Evolutionary conservation across 2,888 invertebrate species (phyloP).

Genomic region (Actias luna): DNA sequence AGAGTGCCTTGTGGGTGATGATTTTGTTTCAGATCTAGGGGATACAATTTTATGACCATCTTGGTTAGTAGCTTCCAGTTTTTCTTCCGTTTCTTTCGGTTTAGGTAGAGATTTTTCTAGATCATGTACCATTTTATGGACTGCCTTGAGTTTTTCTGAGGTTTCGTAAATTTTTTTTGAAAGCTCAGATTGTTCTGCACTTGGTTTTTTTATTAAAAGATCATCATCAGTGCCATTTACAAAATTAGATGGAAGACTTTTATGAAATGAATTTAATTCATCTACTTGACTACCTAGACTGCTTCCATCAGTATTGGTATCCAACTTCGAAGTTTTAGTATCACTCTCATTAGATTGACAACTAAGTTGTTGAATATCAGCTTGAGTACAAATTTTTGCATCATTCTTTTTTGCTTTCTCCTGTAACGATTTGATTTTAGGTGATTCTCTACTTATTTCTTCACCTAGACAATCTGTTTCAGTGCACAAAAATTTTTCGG

Average conservation of each 20-base stretch:
- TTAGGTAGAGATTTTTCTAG: conserved; percentile 72
- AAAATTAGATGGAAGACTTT: conserved; percentile 44
- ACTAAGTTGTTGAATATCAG: conserved; percentile 40
- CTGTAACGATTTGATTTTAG: conserved; percentile 51
- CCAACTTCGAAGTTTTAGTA: conserved; percentile 43
- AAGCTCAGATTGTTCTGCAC: conserved; percentile 69
- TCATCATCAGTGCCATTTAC: conserved; percentile 57
- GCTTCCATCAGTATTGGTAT: conserved; percentile 46
- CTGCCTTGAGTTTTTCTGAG: conserved; percentile 75
- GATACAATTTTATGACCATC: conserved; percentile 59
- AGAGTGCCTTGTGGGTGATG: conserved; percentile 60
- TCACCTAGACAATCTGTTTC: conserved; percentile 76
- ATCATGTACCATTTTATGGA: conserved; percentile 74
- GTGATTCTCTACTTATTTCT: conserved; percentile 60
- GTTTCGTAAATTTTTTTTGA: conserved; percentile 78
- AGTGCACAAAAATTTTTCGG: conserved; percentile 73
- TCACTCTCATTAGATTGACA: conserved; percentile 37
- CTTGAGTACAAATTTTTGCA: conserved; percentile 44
- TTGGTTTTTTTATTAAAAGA: conserved; percentile 61
- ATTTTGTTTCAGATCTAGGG: conserved; percentile 64
- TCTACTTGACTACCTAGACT: conserved; percentile 27
- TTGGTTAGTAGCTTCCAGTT: conserved; percentile 53
- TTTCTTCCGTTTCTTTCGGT: conserved; percentile 59
- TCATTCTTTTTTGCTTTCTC: conserved; percentile 69
- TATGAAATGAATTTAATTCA: conserved; percentile 27